Evolutionary conservation across 2,888 invertebrate species (phyloP).

Genomic region (Acanthosoma haemorrhoidale): DNA sequence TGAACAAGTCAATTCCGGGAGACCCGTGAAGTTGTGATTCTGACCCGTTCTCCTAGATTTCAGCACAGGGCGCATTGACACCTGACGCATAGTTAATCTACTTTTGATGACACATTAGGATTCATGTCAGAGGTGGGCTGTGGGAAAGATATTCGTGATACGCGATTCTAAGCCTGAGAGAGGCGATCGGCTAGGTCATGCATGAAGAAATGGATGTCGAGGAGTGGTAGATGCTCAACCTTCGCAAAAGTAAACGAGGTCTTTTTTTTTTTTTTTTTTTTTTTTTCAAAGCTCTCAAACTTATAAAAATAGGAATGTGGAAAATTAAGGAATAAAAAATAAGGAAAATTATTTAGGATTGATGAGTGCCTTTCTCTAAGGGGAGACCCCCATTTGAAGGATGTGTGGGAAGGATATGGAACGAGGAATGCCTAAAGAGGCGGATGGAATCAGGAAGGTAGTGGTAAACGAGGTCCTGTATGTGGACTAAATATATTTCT

Average conservation of each 20-base stretch:
- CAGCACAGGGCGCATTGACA: slow-evolving; percentile 1
- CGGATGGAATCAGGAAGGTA: too few relatives aligned
- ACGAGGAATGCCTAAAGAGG: too few relatives aligned
- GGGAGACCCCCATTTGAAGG: too few relatives aligned
- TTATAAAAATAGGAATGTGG: too few relatives aligned
- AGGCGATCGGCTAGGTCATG: slow-evolving; percentile 5
- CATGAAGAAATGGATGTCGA: neutral
- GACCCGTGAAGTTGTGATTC: neutral
- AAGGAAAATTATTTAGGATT: too few relatives aligned
- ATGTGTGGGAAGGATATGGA: too few relatives aligned
- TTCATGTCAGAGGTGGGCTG: neutral
- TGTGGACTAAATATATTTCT: too few relatives aligned
- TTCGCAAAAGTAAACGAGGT: slow-evolving; percentile 1
- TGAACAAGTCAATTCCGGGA: neutral
- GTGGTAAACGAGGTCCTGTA: too few relatives aligned
- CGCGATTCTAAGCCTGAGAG: slow-evolving; percentile 2
- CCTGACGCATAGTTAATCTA: neutral
- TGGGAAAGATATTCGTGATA: slow-evolving; percentile 8
- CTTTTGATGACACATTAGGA: neutral
- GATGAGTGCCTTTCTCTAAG: too few relatives aligned
- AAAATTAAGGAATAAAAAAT: too few relatives aligned
- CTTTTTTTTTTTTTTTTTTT: too few relatives aligned
- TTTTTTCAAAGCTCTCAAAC: too few relatives aligned
- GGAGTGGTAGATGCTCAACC: neutral
- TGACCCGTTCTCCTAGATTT: neutral